Base-by-base conservation (phyloP, 2,888 invertebrate genomes). In the Corbicula japonica region DNA sequence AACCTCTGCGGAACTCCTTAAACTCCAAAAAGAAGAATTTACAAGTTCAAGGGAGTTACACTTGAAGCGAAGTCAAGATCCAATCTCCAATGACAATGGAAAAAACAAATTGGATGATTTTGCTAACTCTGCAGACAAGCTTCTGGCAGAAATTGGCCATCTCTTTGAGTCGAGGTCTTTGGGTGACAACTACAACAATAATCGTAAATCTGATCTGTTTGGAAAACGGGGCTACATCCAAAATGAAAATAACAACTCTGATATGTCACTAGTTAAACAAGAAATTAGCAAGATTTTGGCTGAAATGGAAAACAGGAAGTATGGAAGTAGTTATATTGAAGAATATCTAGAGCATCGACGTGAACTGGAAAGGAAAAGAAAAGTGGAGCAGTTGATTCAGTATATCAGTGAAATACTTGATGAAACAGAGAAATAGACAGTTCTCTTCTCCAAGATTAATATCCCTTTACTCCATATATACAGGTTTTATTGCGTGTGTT, bases 11-110 rank as follows among this genome's bases (percentile, higher is more conserved):
- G 65, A 76, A 2, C 61, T 87, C n/a, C 35, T 66, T 18, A 56
- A 73, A 15, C 80, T 85, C 21, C 86, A 85, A 77, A 32, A 73
- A 8, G 32, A 68, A 30, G 90, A 90, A 65, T 68, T 76, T 12
- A 63, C 76, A 28, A 32, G 56, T 15, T 83, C 88, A 5, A 75
- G 72, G 50, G 41, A 74, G 23, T 68, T 88, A 0, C 60, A 62
- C 15, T 71, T 89, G 3, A 87, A 87, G 52, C 58, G 84, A 46
- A 76, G 71, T 0, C 38, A 66, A 41, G 54, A 21, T 4, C 1
- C 18, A 21, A 35, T 44, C 26, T 21, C 4, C 15, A 34, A 56
- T 48, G 46, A 46, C 21, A 21, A 52, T 35, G 30, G 62, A 4
- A 32, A 50, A 28, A 23, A 69, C 26, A 44, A 65, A 41, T 28